Conservation (phyloP, 1,140 invertebrate genomes). For the Physella acuta region DNA sequence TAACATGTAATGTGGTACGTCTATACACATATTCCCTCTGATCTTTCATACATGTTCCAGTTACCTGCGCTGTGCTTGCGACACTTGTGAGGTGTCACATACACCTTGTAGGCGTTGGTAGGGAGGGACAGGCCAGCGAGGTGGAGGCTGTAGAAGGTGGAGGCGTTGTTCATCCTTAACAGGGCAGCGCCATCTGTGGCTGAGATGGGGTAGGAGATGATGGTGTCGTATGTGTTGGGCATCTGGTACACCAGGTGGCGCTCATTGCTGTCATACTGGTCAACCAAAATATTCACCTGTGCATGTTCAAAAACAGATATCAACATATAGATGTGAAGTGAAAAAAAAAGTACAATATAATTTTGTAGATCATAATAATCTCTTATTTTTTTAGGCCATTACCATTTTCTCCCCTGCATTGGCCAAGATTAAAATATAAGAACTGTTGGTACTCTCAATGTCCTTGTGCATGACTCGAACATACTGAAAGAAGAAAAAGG, state of each 20-base stretch:
- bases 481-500: constrained; percentile 65
- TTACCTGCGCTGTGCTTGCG: constrained; percentile 30
- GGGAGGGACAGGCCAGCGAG: constrained; percentile 39
- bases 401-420: constrained; percentile 66
- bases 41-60: too few relatives aligned
- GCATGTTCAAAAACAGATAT: constrained; percentile 30
- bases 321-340: not conserved
- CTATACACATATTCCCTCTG: too few relatives aligned
- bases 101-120: constrained; percentile 40
- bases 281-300: constrained; percentile 68
- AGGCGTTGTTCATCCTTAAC: constrained; percentile 38
- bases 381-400: constrained; percentile 29
- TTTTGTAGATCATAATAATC: not conserved
- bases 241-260: constrained; percentile 64
- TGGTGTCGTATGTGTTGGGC: constrained; percentile 59
- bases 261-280: constrained; percentile 66
- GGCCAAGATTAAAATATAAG: constrained; percentile 73
- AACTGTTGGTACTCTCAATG: constrained; percentile 66
- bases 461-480: constrained; percentile 68
- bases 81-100: constrained; percentile 37
- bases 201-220: constrained; percentile 49
- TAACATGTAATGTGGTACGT: too few relatives aligned
- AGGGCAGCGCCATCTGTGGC: constrained; percentile 41
- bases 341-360: constrained; percentile 27
- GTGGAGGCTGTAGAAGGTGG: constrained; percentile 44